Conservation (phyloP, 2,797 vertebrate genomes). For the Valencia hispanica region DNA sequence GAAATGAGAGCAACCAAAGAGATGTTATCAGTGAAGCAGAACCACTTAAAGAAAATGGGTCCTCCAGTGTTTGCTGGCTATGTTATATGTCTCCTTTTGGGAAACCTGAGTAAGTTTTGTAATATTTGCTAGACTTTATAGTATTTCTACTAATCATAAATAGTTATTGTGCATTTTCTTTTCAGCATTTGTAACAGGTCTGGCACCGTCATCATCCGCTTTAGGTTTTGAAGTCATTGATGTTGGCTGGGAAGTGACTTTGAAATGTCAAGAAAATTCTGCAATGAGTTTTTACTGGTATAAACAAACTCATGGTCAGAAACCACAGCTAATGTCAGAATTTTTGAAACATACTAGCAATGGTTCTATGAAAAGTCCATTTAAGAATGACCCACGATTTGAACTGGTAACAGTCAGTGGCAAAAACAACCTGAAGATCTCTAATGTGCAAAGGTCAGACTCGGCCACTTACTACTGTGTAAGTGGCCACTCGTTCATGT, state of each 20-base stretch:
- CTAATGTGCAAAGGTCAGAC: neutral
- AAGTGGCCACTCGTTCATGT: neutral
- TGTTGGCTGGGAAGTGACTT: neutral
- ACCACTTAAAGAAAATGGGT: neutral
- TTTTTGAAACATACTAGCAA: neutral
- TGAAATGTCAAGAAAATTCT: neutral
- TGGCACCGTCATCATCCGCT: neutral
- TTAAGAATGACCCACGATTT: neutral
- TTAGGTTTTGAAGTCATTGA: neutral
- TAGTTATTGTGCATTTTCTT: neutral
- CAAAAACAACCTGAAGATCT: slow-evolving; percentile 13
- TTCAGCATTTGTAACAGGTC: neutral
- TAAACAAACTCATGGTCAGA: neutral
- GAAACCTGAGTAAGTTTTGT: neutral
- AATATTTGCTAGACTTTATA: neutral
- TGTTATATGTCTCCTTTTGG: neutral
- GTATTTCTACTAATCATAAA: neutral
- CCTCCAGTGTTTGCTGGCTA: neutral
- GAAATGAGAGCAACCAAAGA: neutral
- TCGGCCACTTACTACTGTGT: slow-evolving; percentile 46
- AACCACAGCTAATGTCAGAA: neutral
- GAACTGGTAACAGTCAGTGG: neutral
- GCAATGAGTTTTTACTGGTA: neutral
- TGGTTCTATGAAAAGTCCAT: neutral
- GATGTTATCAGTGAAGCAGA: neutral